Percentiles rank a stretch among this genome's conserved stretches.
phyloP scores from a whole-genome alignment of 2,797 vertebrate species.

The Urophycis tenuis region DNA sequence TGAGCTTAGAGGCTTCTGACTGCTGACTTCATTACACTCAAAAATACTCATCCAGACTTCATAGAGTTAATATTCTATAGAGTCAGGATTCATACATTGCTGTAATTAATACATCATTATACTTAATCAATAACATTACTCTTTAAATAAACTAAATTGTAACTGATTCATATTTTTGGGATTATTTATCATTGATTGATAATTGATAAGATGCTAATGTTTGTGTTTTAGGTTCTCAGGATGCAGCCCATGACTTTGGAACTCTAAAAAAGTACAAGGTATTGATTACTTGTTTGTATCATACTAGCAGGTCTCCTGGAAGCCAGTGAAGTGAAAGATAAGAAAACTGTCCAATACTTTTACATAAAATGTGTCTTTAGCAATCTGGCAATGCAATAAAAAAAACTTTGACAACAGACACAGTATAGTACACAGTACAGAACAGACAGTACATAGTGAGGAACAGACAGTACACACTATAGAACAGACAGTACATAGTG shows the following conservation, averaged over 20 bases:
- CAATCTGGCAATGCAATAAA: no score
- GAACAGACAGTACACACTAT: no score
- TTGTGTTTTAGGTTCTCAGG: slow-evolving; percentile 79
- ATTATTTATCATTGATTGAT: neutral
- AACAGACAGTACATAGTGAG: no score
- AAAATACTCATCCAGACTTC: neutral
- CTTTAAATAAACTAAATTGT: neutral
- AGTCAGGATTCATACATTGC: neutral
- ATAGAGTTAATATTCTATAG: neutral
- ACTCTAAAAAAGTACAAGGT: slow-evolving; percentile 85
- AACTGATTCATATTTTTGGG: neutral
- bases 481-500: no score
- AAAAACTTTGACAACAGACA: no score
- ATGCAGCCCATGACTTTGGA: slow-evolving; percentile 84
- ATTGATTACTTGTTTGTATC: slow-evolving; percentile 15
- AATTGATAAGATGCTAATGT: neutral
- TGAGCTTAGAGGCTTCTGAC: slow-evolving; percentile 72
- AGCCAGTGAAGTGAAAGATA: neutral
- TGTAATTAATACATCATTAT: neutral
- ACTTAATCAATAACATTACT: neutral
- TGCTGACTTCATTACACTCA: neutral
- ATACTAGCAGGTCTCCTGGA: neutral
- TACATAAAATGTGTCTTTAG: no score
- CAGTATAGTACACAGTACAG: no score
- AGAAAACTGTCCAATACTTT: no score